Evolutionary conservation across 2,888 invertebrate genomes (phyloP), one percentile per base, ranked within the genome.

Genomic region (Mycalesis mineus): DNA sequence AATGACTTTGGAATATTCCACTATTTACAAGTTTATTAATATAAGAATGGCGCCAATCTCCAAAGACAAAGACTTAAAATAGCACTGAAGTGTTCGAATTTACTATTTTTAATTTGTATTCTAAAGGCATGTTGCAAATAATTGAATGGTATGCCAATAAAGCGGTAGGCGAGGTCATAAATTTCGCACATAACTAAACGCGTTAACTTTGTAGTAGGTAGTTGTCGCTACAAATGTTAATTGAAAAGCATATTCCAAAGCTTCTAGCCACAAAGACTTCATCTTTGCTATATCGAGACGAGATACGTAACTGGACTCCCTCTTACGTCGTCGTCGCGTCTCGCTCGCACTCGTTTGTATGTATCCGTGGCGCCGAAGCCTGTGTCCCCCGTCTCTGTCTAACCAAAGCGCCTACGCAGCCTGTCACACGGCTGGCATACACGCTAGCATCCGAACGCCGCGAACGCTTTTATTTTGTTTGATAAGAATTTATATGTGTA

Each of bases 231-330:
- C 49, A 51, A 58, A 58, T 63, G 60, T 59, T 61, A 62, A 65
- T 66, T 62, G 58, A 62, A 64, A 63, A 64, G 47, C 56, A 60
- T 58, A 63, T 66, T 57, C 62, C 65, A 66, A 72, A 77, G 78
- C 80, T 82, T 78, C 74, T 73, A 71, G 59, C 70, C 71, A 76
- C 72, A 70, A 73, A 78, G 74, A 71, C 73, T 77, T 78, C 77
- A 78, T 82, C 75, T 79, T 73, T 69, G 75, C 82, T 74, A 77
- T 77, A 78, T 77, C 79, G 68, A 73, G 71, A 68, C 65, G 71
- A 78, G 77, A 82, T 74, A 80, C 77, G 78, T 84, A 85, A 82
- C 88, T 85, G 84, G 84, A 84, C 84, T 84, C 86, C 84, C 80
- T 82, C 80, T 75, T 71, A 78, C 81, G 84, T 84, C 79, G 80